phyloP scores from a whole-genome alignment of 2,797 vertebrate species.

The Dicrostonyx torquatus region DNA sequence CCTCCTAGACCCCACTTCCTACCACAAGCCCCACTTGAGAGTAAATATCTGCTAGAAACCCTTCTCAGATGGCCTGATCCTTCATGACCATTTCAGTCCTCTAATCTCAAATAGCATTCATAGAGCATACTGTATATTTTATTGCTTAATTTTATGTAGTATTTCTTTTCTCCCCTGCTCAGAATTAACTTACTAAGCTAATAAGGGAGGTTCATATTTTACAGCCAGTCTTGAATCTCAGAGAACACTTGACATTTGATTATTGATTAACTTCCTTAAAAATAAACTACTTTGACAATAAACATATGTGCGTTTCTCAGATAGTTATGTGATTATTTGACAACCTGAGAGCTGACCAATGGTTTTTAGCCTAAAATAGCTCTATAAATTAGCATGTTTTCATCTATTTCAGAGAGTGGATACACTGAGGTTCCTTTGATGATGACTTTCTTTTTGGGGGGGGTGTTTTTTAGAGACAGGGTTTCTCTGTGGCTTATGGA shows the following conservation, averaged over 20 bases:
- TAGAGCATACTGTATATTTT: not conserved
- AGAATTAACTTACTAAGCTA: conserved; percentile 1
- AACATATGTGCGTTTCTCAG: not conserved
- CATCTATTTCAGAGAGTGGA: not conserved
- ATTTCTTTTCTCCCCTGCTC: not conserved
- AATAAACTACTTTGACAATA: not conserved
- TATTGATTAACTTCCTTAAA: not conserved
- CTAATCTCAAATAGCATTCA: not conserved
- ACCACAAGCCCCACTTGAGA: not conserved
- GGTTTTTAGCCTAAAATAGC: not conserved
- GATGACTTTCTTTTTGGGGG: not conserved
- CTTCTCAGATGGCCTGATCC: not conserved
- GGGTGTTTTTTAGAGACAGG: too few relatives aligned
- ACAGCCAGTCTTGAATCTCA: not conserved
- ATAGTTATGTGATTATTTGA: not conserved
- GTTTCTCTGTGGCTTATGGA: too few relatives aligned
- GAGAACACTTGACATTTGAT: not conserved
- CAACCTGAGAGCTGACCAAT: not conserved
- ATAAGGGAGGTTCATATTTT: not conserved
- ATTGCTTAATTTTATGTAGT: not conserved
- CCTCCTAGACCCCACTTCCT: not conserved
- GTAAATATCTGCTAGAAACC: not conserved
- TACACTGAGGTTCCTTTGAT: not conserved
- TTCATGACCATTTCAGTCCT: not conserved
- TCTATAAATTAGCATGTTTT: not conserved